These are phyloP conservation scores for Hypomecis punctinalis DNA, from an alignment of 2,888 invertebrate genomes.

Conservation along the genomic window DNA sequence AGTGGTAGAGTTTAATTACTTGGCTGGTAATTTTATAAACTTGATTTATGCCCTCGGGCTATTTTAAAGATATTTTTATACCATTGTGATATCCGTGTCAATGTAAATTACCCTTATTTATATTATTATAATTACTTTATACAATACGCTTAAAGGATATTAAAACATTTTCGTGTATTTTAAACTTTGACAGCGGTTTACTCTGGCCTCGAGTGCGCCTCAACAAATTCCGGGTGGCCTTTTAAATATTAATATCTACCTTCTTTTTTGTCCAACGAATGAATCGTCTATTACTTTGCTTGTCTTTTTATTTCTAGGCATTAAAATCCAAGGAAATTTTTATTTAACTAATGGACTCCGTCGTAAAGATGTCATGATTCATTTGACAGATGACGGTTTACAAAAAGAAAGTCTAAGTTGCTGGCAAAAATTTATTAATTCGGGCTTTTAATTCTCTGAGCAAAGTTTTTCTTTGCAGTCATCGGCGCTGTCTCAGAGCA, in stretches of 20 bases:
- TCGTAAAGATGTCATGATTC: slow-evolving; percentile 66
- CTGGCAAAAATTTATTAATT: slow-evolving; percentile 60
- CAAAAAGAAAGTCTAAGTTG: slow-evolving; percentile 60
- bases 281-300: slow-evolving; percentile 37
- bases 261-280: slow-evolving; percentile 26
- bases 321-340: slow-evolving; percentile 58
- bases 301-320: slow-evolving; percentile 44
- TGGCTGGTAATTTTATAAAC: not conserved
- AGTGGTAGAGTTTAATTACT: no score
- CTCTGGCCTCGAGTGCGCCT: not conserved
- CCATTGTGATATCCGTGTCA: slow-evolving; percentile 2
- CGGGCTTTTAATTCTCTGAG: slow-evolving; percentile 54
- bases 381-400: slow-evolving; percentile 68
- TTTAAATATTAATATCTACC: slow-evolving; percentile 17
- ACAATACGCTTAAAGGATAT: not conserved
- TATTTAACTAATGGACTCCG: slow-evolving; percentile 65
- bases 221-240: slow-evolving; percentile 4
- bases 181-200: slow-evolving; percentile 5
- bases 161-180: slow-evolving; percentile 9
- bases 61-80: not conserved
- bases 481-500: no score
- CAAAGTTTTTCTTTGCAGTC: slow-evolving; percentile 45
- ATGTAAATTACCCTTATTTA: not conserved
- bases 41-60: not conserved
- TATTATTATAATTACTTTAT: not conserved